Conservation (phyloP, 2,888 invertebrate genomes). For the Agonopterix heracliana region DNA sequence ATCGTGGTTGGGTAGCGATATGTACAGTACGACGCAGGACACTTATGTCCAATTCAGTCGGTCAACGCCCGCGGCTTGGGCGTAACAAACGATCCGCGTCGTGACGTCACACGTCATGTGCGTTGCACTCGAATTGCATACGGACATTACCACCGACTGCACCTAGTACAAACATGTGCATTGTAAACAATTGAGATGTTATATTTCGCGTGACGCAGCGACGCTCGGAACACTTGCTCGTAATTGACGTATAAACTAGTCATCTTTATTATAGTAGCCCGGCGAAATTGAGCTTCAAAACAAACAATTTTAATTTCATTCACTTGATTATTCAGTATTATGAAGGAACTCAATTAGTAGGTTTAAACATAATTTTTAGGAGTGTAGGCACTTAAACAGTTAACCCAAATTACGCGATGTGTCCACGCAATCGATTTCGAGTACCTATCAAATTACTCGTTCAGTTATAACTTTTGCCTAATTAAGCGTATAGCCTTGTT, state of each 20-base stretch:
- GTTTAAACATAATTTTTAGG: too few relatives aligned
- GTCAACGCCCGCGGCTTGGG: slow-evolving; percentile 56
- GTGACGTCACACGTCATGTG: slow-evolving; percentile 59
- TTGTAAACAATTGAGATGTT: background rate
- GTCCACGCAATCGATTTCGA: background rate
- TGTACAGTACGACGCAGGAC: slow-evolving; percentile 52
- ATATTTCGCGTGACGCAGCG: background rate
- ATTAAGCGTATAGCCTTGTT: slow-evolving; percentile 1
- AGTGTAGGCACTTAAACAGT: too few relatives aligned
- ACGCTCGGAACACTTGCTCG: background rate
- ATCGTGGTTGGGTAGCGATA: slow-evolving; percentile 48
- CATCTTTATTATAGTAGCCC: too few relatives aligned
- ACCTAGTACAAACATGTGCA: background rate
- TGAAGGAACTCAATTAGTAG: too few relatives aligned
- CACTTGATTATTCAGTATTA: too few relatives aligned
- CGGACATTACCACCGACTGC: slow-evolving; percentile 17
- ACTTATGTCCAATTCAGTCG: slow-evolving; percentile 67
- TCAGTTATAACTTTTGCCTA: slow-evolving; percentile 5
- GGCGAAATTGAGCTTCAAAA: too few relatives aligned
- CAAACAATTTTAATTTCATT: too few relatives aligned
- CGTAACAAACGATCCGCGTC: slow-evolving; percentile 52
- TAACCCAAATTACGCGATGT: background rate
- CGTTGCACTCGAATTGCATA: slow-evolving; percentile 56
- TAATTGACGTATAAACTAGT: background rate
- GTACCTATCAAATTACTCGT: slow-evolving; percentile 5